These are phyloP conservation scores for Platyscapa corneri DNA, from an alignment of 1,140 invertebrate species.

Conservation along the genomic window DNA sequence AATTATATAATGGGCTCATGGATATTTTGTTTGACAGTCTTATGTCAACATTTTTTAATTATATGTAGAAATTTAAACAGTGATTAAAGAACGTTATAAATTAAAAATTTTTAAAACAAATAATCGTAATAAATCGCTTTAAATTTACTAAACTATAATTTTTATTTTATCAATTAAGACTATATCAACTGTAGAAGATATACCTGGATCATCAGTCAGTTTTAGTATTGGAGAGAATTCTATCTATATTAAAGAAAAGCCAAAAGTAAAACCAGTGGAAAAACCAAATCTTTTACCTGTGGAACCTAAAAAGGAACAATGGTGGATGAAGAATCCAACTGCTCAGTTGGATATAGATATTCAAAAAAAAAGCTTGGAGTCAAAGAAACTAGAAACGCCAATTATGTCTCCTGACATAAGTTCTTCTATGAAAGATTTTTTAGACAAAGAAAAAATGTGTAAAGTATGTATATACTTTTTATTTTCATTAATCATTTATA, in stretches of 20 bases:
- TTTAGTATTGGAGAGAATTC: conserved; percentile 64
- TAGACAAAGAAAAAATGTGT: conserved; percentile 69
- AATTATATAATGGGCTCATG: background rate
- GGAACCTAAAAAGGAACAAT: conserved; percentile 57
- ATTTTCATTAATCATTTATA: background rate
- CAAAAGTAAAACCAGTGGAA: conserved; percentile 51
- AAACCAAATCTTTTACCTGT: conserved; percentile 19
- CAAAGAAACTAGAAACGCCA: conserved; percentile 50
- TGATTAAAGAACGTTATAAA: background rate
- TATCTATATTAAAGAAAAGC: conserved; percentile 61
- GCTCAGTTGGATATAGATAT: conserved; percentile 54
- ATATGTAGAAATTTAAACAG: no score
- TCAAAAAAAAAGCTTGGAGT: conserved; percentile 52
- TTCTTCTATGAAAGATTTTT: conserved; percentile 69
- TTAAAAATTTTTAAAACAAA: no score
- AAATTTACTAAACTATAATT: no score
- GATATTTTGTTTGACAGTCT: no score
- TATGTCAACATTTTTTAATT: no score
- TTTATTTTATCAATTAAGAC: conserved; percentile 42
- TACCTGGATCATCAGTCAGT: conserved; percentile 63
- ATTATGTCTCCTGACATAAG: conserved; percentile 61
- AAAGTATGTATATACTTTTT: conserved; percentile 61
- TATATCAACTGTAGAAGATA: conserved; percentile 62
- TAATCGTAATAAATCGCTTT: no score
- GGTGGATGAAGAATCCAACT: conserved; percentile 66